Evolutionary conservation across 2,113 vertebrate species (phyloP), one percentile per base, ranked within the genome.

Genomic region (Hydrolagus affinis): DNA sequence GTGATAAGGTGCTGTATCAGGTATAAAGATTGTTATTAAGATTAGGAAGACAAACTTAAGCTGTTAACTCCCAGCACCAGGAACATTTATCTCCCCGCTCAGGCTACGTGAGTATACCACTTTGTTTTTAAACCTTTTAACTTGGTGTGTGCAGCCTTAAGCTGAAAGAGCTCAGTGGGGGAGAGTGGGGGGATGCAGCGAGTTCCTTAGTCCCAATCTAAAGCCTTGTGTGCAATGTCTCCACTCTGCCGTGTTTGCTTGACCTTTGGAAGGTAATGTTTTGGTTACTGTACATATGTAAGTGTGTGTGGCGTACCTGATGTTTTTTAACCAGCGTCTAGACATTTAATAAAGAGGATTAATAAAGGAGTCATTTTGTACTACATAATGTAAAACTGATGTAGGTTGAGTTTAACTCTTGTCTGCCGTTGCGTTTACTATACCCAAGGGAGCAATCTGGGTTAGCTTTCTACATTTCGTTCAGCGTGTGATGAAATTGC

Each of bases 221-320:
- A 11, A 83, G 21, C 78, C 14, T 83, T 30, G 10, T 68, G 30
- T 83, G 62, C 25, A 83, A 28, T 66, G 21, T 62, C 12, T 83
- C 66, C 66, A 60, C 32, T 25, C 28, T 83, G 44, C 44, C 44
- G 44, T 44, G 44, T 44, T 44, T 3, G 44, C 44, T 44, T 44
- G 78, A 6, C 14, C 78, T 68, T 10, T 75, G 73, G 32, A 44
- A 75, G 30, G 56, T 68, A 83, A 68, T 83, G 32, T 28, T 68
- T 83, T 32, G 78, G 78, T 62, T 66, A 83, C 25, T 83, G 78
- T 83, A 83, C 78, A 83, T 83, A 83, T 83, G 78, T 83, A 83
- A 83, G 78, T 83, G 60, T 83, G 64, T 83, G 66, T 83, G 28
- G 44, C 32, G 66, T 83, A 83, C 78, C 78, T 83, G 78, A 60